Evolutionary conservation across 2,797 vertebrate species (phyloP).

Genomic region (Hoplostethus atlanticus): DNA sequence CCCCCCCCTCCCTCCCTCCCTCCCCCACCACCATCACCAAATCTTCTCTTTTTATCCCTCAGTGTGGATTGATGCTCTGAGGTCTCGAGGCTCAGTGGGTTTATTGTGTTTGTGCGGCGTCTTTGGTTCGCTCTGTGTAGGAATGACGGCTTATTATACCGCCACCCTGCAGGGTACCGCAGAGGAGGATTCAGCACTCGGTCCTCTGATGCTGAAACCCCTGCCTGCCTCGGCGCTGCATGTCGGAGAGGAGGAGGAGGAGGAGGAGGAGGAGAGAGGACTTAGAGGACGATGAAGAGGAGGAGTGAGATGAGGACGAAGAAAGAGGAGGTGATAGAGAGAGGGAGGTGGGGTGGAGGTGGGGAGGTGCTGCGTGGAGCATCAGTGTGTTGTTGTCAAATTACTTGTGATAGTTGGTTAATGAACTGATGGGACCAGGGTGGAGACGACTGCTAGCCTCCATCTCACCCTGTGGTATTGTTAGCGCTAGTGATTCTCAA

Average conservation of each 20-base stretch:
- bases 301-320: neutral
- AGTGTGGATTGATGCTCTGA: slow-evolving; percentile 8
- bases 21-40: neutral
- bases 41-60: neutral
- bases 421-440: too few species aligned
- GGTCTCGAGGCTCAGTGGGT: slow-evolving; percentile 11
- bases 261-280: slow-evolving; percentile 2
- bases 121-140: neutral
- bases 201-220: slow-evolving; percentile 11
- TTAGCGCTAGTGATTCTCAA: too few species aligned
- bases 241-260: slow-evolving; percentile 8
- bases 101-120: slow-evolving; percentile 14
- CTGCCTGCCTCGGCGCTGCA: neutral
- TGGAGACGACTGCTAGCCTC: too few species aligned
- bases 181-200: slow-evolving; percentile 6
- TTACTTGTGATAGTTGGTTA: too few species aligned
- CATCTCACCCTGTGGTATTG: too few species aligned
- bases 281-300: neutral
- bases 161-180: slow-evolving; percentile 33
- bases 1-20: neutral
- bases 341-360: neutral
- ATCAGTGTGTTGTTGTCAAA: too few species aligned
- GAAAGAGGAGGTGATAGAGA: neutral
- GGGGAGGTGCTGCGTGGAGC: too few species aligned
- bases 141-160: slow-evolving; percentile 29